phyloP scores from a whole-genome alignment of 2,888 invertebrate genomes.

The Dermolepida albohirtum region DNA sequence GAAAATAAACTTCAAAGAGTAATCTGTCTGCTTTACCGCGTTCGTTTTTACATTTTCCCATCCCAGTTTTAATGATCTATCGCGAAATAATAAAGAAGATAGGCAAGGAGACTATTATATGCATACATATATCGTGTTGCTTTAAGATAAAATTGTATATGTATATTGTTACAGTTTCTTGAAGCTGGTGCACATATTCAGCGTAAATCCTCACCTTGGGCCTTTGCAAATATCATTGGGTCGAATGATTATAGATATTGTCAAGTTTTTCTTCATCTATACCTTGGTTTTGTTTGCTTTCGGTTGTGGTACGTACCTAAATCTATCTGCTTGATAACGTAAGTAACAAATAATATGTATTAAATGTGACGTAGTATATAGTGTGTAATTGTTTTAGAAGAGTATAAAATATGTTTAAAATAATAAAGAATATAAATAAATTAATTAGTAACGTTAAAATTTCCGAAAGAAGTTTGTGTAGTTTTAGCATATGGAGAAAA shows the following conservation, averaged over 20 bases:
- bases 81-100: neutral
- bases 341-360: neutral
- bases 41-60: slow-evolving; percentile 24
- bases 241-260: slow-evolving; percentile 92
- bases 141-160: slow-evolving; percentile 16
- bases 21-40: neutral
- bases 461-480: no score
- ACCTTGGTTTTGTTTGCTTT: slow-evolving; percentile 93
- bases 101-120: neutral
- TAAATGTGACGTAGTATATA: no score
- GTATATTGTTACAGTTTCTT: slow-evolving; percentile 76
- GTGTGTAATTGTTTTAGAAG: no score
- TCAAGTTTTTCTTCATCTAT: slow-evolving; percentile 97
- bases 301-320: slow-evolving; percentile 85
- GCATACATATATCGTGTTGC: neutral
- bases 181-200: slow-evolving; percentile 96
- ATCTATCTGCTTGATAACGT: neutral
- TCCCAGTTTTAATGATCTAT: slow-evolving; percentile 13
- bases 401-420: no score
- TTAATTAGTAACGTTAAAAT: no score
- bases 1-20: slow-evolving; percentile 29
- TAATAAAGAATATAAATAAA: no score
- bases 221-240: slow-evolving; percentile 94
- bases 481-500: no score
- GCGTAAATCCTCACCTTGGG: slow-evolving; percentile 95